A percentile compares a stretch with the other conserved stretches of the same genome.
Evolutionary conservation across 2,888 invertebrate genomes (phyloP).

Genomic region (Dryadula phaetusa): DNA sequence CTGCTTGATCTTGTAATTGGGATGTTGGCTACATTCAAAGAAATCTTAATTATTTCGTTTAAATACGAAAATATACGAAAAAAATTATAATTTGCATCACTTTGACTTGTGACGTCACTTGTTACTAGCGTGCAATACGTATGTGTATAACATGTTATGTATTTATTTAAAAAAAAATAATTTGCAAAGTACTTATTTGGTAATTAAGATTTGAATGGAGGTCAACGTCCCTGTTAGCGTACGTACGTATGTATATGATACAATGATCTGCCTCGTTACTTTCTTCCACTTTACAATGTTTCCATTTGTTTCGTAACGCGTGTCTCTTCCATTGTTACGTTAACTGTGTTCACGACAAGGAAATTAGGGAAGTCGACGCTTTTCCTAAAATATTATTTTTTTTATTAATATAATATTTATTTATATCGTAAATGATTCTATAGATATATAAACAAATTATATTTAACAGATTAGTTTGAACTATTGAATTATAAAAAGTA

Average conservation of each 20-base stretch:
- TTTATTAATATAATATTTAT: too few relatives aligned
- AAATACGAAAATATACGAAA: neutral
- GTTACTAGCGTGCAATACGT: neutral
- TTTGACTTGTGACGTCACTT: neutral
- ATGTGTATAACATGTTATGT: too few relatives aligned
- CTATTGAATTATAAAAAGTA: too few relatives aligned
- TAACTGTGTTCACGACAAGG: neutral
- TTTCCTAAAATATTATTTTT: constrained; percentile 7
- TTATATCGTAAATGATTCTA: too few relatives aligned
- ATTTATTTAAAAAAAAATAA: too few relatives aligned
- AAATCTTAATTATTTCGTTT: neutral
- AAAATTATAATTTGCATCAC: neutral
- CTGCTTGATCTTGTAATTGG: neutral
- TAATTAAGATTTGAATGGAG: neutral
- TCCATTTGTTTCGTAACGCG: neutral
- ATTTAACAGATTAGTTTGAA: too few relatives aligned
- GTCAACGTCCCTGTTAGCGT: neutral
- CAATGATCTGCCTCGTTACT: constrained; percentile 13
- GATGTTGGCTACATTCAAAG: neutral
- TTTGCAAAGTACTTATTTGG: too few relatives aligned
- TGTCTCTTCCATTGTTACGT: constrained; percentile 9
- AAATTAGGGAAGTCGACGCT: too few relatives aligned
- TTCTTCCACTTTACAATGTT: constrained; percentile 13
- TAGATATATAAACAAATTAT: too few relatives aligned
- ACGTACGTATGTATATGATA: neutral